Percentiles rank a stretch among this genome's conserved stretches.
Evolutionary conservation across 2,888 invertebrate species (phyloP).

Genomic region (Drosophila anomalipes): DNA sequence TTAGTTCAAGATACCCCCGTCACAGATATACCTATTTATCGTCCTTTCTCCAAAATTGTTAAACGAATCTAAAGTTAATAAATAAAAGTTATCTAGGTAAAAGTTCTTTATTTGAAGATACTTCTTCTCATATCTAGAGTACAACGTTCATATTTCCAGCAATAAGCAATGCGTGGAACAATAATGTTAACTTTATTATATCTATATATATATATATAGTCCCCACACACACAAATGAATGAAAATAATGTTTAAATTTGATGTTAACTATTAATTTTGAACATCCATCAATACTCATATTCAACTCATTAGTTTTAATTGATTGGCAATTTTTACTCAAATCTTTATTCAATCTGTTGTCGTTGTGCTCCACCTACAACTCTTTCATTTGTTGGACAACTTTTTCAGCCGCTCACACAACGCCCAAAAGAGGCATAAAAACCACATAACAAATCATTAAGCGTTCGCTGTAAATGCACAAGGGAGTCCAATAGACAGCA

Average conservation of each 20-base stretch:
- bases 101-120: not conserved
- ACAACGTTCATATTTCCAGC: too few relatives aligned
- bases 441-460: slow-evolving; percentile 69
- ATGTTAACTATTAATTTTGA: not conserved
- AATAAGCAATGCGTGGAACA: not conserved
- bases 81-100: not conserved
- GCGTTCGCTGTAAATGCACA: slow-evolving; percentile 36
- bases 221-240: not conserved
- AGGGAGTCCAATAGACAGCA: slow-evolving; percentile 41
- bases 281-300: not conserved
- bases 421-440: slow-evolving; percentile 48
- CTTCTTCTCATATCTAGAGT: not conserved
- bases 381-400: slow-evolving; percentile 21
- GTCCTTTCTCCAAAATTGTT: not conserved
- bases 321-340: not conserved
- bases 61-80: not conserved
- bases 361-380: not conserved
- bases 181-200: not conserved
- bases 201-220: too few relatives aligned
- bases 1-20: not conserved
- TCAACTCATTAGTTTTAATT: slow-evolving; percentile 9
- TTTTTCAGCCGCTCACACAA: slow-evolving; percentile 27
- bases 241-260: not conserved
- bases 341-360: slow-evolving; percentile 14
- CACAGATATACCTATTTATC: not conserved